Evolutionary conservation across 2,888 invertebrate species (phyloP).

Genomic region (Catocala nupta): DNA sequence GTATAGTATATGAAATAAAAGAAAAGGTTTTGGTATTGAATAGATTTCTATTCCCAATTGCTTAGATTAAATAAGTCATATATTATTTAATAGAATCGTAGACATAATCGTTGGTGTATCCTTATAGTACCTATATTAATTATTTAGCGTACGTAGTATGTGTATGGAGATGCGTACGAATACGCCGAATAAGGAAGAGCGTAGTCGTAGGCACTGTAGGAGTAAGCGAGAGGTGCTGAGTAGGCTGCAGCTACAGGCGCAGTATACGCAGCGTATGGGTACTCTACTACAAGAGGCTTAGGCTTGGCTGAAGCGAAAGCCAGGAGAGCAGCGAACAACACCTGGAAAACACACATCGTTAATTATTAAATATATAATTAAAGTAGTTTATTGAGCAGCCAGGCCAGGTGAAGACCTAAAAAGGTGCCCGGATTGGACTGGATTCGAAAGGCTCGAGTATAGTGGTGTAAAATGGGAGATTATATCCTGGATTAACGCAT

Average conservation of each 20-base stretch:
- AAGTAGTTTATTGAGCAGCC: not conserved
- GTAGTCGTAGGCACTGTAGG: slow-evolving; percentile 74
- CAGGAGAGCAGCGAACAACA: slow-evolving; percentile 83
- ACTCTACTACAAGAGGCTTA: slow-evolving; percentile 77
- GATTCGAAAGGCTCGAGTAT: no score
- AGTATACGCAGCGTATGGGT: slow-evolving; percentile 69
- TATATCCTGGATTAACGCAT: no score
- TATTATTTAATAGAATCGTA: slow-evolving; percentile 8
- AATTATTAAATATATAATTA: not conserved
- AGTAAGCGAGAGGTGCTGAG: slow-evolving; percentile 80
- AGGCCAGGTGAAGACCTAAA: no score
- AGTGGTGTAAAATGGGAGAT: no score
- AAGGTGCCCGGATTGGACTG: no score
- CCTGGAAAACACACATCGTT: slow-evolving; percentile 53
- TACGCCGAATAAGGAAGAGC: slow-evolving; percentile 70
- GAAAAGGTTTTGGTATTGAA: slow-evolving; percentile 13
- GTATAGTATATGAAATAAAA: slow-evolving; percentile 4
- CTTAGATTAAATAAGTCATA: slow-evolving; percentile 12
- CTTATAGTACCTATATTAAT: not conserved
- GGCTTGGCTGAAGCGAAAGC: slow-evolving; percentile 85
- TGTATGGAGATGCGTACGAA: slow-evolving; percentile 71
- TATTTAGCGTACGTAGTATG: slow-evolving; percentile 73
- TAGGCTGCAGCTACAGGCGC: slow-evolving; percentile 82
- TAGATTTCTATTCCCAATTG: slow-evolving; percentile 35
- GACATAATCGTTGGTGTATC: slow-evolving; percentile 4